These are phyloP conservation scores for Chascanopsetta lugubris DNA, from an alignment of 2,113 vertebrate species.

Conservation along the genomic window DNA sequence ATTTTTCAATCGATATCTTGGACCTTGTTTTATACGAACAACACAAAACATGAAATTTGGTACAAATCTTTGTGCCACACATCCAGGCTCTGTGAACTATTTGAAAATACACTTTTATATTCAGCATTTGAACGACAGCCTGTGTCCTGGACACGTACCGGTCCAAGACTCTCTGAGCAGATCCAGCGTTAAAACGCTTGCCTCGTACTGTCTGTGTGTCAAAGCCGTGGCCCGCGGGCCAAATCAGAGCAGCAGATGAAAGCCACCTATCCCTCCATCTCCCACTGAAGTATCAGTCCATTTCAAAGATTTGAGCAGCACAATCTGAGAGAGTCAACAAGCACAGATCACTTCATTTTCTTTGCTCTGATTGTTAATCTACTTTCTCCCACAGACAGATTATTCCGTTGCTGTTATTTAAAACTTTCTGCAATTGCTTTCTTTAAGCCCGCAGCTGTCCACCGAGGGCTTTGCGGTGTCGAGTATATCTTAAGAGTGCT, in stretches of 20 bases:
- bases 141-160: no score
- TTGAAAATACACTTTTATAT: no score
- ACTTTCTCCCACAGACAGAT: constrained; percentile 75
- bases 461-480: constrained; percentile 72
- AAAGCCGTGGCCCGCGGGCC: no score
- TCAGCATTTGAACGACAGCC: no score
- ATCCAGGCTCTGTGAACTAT: no score
- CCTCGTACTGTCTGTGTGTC: no score
- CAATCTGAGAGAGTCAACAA: constrained; percentile 61
- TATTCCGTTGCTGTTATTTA: constrained; percentile 68
- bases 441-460: constrained; percentile 77
- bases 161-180: no score
- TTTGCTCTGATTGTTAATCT: constrained; percentile 74
- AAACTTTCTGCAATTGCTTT: constrained; percentile 74
- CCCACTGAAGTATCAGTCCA: constrained; percentile 44
- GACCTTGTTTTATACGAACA: no score
- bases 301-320: constrained; percentile 59
- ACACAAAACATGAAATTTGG: no score
- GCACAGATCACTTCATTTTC: constrained; percentile 66
- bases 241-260: constrained; percentile 41
- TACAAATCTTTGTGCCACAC: no score
- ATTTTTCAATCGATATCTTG: no score
- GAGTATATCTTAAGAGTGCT: constrained; percentile 68
- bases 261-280: constrained; percentile 50
- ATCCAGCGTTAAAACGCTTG: neutral